Conservation (phyloP, 2,113 vertebrate genomes). For the Brachirus orientalis region DNA sequence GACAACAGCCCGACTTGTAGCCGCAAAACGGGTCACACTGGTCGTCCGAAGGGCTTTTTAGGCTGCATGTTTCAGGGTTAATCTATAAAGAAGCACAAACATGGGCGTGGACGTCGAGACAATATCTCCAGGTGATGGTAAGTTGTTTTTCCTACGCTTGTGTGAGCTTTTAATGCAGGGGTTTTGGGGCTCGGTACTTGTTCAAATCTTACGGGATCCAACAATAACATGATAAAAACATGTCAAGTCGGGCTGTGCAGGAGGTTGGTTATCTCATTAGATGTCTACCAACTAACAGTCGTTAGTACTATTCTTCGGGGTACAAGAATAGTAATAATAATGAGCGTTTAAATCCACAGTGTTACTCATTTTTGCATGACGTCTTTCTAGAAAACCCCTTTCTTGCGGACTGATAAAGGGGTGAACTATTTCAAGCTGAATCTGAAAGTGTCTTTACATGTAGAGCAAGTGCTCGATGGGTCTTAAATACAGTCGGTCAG, state of each 20-base stretch:
- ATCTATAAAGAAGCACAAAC: conserved; percentile 41
- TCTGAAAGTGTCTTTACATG: not conserved
- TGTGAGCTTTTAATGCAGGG: conserved; percentile 24
- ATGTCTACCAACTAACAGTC: not conserved
- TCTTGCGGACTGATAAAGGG: not conserved
- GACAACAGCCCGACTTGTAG: conserved; percentile 36
- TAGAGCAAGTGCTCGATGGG: not conserved
- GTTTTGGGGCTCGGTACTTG: conserved; percentile 1
- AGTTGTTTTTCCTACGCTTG: conserved; percentile 54
- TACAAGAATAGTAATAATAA: not conserved
- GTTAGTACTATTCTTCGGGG: too few relatives aligned
- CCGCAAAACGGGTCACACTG: conserved; percentile 21
- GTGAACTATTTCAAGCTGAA: not conserved
- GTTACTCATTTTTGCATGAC: not conserved
- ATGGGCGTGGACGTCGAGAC: conserved; percentile 97
- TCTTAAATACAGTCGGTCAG: too few relatives aligned
- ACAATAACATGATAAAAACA: not conserved
- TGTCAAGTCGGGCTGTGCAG: accelerated
- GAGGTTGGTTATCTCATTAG: accelerated
- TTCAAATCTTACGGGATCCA: not conserved
- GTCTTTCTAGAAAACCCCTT: conserved; percentile 40
- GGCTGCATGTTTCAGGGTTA: conserved; percentile 49
- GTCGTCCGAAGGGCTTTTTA: conserved; percentile 7
- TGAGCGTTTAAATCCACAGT: not conserved
- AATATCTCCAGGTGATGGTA: conserved; percentile 96